Percentiles rank a stretch among this genome's conserved stretches.
These are phyloP conservation scores for Sicus ferrugineus DNA, from an alignment of 2,888 invertebrate species.

Conservation along the genomic window DNA sequence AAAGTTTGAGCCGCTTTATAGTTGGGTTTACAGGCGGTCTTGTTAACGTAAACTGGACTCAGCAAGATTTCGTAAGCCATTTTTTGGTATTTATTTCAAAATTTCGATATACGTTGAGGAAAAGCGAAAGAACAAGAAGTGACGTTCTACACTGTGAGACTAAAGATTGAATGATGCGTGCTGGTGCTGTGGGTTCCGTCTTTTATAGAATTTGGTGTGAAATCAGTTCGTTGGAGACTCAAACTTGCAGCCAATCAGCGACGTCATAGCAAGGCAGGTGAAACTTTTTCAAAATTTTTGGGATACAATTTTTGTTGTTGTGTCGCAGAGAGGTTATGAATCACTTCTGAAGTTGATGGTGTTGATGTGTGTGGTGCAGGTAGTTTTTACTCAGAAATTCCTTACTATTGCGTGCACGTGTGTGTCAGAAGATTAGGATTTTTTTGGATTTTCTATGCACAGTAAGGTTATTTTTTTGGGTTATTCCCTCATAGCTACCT, in stretches of 20 bases:
- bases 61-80: conserved; percentile 53
- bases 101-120: conserved; percentile 9
- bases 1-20: conserved; percentile 46
- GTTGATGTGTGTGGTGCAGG: conserved; percentile 35
- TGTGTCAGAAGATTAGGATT: conserved; percentile 36
- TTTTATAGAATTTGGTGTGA: conserved; percentile 47
- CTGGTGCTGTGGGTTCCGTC: conserved; percentile 26
- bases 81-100: conserved; percentile 29
- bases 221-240: no score
- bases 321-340: conserved; percentile 11
- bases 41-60: conserved; percentile 37
- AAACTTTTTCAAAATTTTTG: conserved; percentile 30
- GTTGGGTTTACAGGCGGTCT: conserved; percentile 43
- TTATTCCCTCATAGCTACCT: conserved; percentile 31
- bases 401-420: conserved; percentile 43
- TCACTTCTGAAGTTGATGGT: background rate
- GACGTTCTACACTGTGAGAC: conserved; percentile 24
- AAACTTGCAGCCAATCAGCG: conserved; percentile 35
- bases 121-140: conserved; percentile 17
- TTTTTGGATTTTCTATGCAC: conserved; percentile 29
- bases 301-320: conserved; percentile 21
- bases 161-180: conserved; percentile 47
- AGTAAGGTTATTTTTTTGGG: conserved; percentile 27
- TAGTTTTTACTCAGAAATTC: conserved; percentile 35
- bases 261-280: conserved; percentile 40